Evolutionary conservation across 2,797 vertebrate genomes (phyloP).

Genomic region (Nothura maculosa): DNA sequence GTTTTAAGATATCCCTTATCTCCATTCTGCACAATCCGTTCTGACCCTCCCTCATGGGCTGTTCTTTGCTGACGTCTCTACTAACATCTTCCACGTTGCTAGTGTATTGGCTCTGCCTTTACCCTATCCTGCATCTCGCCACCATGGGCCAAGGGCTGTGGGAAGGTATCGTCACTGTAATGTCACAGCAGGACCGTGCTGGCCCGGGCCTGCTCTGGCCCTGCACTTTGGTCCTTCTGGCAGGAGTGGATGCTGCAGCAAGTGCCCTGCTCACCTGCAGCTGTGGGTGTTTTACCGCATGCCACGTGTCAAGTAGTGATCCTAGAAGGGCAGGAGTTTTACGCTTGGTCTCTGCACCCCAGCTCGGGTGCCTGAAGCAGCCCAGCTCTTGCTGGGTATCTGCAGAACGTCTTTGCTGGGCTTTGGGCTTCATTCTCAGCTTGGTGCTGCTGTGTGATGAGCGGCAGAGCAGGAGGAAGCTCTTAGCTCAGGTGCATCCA

Average conservation of each 20-base stretch:
- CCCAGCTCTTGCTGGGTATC: neutral
- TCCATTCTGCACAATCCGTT: neutral
- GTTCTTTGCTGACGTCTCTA: neutral
- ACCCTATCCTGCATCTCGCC: neutral
- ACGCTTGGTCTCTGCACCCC: neutral
- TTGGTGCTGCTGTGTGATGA: neutral
- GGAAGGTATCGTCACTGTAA: neutral
- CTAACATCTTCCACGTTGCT: fast-evolving
- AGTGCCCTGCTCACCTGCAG: fast-evolving
- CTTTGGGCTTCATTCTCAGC: neutral
- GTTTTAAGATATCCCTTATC: neutral
- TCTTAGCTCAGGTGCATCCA: neutral
- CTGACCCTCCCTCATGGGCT: neutral
- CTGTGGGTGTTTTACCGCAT: neutral
- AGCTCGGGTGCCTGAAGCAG: neutral
- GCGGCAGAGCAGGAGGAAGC: neutral
- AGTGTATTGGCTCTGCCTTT: neutral
- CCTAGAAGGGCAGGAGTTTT: neutral
- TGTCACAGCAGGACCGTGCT: neutral
- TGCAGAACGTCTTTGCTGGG: neutral
- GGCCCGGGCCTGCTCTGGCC: neutral
- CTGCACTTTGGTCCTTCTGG: neutral
- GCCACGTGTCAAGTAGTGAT: neutral
- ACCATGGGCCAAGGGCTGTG: neutral
- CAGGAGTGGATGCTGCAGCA: fast-evolving